Evolutionary conservation across 2,113 vertebrate genomes (phyloP).

Genomic region (Rhabdomys dilectus): DNA sequence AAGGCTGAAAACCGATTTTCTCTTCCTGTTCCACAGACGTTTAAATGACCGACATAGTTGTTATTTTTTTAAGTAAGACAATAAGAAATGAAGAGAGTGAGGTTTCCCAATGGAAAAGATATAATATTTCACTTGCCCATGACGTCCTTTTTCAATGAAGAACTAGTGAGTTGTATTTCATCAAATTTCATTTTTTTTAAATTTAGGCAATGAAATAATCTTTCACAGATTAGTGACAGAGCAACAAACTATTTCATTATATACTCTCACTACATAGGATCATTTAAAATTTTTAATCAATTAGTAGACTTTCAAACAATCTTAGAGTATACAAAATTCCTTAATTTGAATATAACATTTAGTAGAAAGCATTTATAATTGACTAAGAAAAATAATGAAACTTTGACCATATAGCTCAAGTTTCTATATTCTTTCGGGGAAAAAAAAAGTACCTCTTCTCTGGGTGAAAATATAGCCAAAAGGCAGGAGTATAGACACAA

Average conservation of each 20-base stretch:
- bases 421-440: neutral
- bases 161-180: neutral
- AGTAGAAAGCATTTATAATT: conserved; percentile 13
- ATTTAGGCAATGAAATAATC: neutral
- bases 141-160: neutral
- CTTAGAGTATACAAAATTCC: neutral
- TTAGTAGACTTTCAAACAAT: neutral
- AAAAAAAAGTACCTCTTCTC: neutral
- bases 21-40: neutral
- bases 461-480: neutral
- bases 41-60: conserved; percentile 19
- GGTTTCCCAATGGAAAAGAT: neutral
- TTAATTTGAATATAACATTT: conserved; percentile 34
- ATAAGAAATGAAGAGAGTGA: neutral
- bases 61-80: neutral
- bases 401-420: neutral
- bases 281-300: neutral
- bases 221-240: conserved; percentile 41
- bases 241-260: neutral
- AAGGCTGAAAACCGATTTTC: neutral
- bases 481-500: conserved; percentile 29
- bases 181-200: conserved; percentile 21
- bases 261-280: neutral
- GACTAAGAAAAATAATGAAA: conserved; percentile 7
- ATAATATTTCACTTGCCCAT: neutral